These are phyloP conservation scores for Tetramorium alpestre DNA, from an alignment of 1,140 invertebrate species.

Conservation along the genomic window DNA sequence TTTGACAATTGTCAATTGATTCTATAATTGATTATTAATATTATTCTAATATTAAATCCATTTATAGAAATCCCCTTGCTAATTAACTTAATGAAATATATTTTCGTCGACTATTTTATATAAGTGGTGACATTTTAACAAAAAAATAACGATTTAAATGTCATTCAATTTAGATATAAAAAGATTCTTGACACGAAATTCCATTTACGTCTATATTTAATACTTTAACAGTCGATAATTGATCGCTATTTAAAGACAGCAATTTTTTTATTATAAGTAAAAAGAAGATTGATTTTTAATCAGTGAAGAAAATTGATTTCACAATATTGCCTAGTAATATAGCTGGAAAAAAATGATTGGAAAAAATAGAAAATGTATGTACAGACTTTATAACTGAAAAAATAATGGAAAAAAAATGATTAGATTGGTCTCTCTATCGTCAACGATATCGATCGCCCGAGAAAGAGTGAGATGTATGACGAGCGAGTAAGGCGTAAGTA, in stretches of 20 bases:
- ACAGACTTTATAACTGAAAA: not conserved
- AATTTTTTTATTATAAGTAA: not conserved
- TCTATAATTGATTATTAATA: no score
- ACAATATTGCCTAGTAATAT: not conserved
- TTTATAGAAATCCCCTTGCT: not conserved
- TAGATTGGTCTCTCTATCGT: not conserved
- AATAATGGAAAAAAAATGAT: not conserved
- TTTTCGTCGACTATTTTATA: not conserved
- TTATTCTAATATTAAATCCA: not conserved
- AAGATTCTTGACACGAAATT: not conserved
- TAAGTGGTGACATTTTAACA: not conserved
- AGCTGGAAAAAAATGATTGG: no score
- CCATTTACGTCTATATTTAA: not conserved
- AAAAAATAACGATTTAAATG: conserved; percentile 17
- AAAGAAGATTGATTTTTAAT: not conserved
- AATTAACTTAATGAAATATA: not conserved
- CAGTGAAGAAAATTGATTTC: not conserved
- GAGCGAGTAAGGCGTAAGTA: conserved; percentile 25
- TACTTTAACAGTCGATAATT: not conserved
- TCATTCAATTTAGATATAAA: not conserved
- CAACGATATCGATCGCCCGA: conserved; percentile 33
- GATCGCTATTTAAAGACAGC: not conserved
- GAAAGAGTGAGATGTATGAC: not conserved
- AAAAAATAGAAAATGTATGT: not conserved
- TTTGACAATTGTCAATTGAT: no score